phyloP scores from a whole-genome alignment of 2,797 vertebrate genomes.

The Tangara arthus region DNA sequence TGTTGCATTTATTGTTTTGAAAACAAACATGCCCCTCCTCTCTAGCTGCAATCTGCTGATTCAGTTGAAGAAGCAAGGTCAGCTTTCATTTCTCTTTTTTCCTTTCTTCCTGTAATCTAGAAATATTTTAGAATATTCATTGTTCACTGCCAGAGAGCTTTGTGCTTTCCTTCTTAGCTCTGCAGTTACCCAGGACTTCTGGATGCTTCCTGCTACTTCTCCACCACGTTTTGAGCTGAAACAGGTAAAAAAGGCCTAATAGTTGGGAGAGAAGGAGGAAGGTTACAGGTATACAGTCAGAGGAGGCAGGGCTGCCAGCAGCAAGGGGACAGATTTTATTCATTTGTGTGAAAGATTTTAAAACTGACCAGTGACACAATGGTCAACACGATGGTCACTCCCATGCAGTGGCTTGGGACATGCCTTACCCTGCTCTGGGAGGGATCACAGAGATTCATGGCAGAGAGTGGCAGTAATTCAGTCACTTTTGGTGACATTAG shows the following conservation, averaged over 20 bases:
- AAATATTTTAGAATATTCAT: neutral
- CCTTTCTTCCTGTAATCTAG: neutral
- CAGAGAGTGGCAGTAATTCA: neutral
- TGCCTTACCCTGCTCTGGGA: accelerated
- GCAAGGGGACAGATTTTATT: neutral
- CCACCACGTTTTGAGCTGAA: accelerated
- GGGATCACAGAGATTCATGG: neutral
- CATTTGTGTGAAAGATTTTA: neutral
- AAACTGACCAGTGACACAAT: neutral
- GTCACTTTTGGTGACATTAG: neutral
- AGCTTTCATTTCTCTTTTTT: neutral
- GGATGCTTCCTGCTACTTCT: neutral
- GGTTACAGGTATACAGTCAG: neutral
- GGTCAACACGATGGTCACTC: accelerated
- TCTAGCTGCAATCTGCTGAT: neutral
- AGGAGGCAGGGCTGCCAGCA: neutral
- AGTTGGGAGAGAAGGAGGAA: neutral
- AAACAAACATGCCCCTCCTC: neutral
- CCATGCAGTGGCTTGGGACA: accelerated
- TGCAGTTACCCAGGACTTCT: neutral
- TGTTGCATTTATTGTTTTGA: neutral
- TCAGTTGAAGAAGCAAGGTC: neutral
- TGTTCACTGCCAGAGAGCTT: neutral
- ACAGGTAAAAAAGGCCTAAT: neutral
- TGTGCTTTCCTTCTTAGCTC: neutral